These are phyloP conservation scores for Ridgeia piscesae DNA, from an alignment of 1,140 invertebrate species.

Conservation along the genomic window DNA sequence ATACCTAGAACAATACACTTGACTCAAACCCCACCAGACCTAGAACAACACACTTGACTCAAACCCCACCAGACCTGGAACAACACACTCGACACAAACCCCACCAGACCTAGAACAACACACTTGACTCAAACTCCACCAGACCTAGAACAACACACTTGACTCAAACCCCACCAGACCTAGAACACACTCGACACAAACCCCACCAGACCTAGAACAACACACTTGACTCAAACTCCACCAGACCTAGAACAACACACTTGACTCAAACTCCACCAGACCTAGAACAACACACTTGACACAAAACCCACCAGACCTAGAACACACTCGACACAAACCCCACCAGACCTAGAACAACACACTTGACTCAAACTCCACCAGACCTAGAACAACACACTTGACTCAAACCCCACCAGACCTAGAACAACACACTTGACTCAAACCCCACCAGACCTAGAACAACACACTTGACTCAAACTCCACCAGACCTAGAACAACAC, in stretches of 20 bases:
- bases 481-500: slow-evolving; percentile 45
- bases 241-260: too few relatives aligned
- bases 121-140: too few relatives aligned
- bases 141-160: too few relatives aligned
- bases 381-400: too few relatives aligned
- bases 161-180: slow-evolving; percentile 63
- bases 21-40: slow-evolving; percentile 65
- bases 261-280: too few relatives aligned
- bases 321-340: slow-evolving; percentile 57
- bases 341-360: slow-evolving; percentile 45
- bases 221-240: neutral
- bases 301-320: slow-evolving; percentile 64
- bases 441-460: slow-evolving; percentile 61
- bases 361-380: neutral
- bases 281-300: too few relatives aligned
- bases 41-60: slow-evolving; percentile 30
- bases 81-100: neutral
- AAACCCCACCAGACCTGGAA: slow-evolving; percentile 61
- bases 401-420: too few relatives aligned
- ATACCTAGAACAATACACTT: too few relatives aligned
- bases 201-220: slow-evolving; percentile 55
- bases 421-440: slow-evolving; percentile 34
- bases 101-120: too few relatives aligned
- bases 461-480: slow-evolving; percentile 57
- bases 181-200: slow-evolving; percentile 50